Evolutionary conservation across 2,888 invertebrate species (phyloP), one percentile per base, ranked within the genome.

Genomic region (Lasius platythorax): DNA sequence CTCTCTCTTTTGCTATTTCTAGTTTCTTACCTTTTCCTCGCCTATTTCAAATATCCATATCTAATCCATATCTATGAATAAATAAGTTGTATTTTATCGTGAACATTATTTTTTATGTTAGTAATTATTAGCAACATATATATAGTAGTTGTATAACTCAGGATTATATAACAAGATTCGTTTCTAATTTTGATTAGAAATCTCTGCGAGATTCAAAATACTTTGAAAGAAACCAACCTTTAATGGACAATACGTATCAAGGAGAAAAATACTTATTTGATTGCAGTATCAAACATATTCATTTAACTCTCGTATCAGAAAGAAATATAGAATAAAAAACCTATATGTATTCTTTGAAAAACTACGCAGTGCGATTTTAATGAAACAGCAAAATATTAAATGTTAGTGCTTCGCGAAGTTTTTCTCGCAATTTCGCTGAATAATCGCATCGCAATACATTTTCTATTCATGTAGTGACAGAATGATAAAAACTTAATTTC

Each of bases 171-270:
- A 89, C 83, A 56, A 56, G 76, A 56, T 61, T 72, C 18, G 81
- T 72, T 88, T 85, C 83, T 84, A 86, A 86, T 40, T 30, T 12
- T 73, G 84, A 90, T 90, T 88, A 90, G 87, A 88, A 86, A 88
- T 53, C n/a, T 53, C 4, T 58, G 78, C 78, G 43, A 43, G 66
- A 83, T 75, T 9, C 43, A 64, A 84, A 83, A 56, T n/a, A 46
- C 72, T 37, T 30, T 15, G 74, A 63, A 85, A 83, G 73, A 82
- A 90, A 90, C 85, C 84, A 85, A 88, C 85, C 79, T 58, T 56
- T 79, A 83, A 76, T 70, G 66, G 85, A 66, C 81, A 85, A 84
- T 86, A 46, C 0, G 18, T 50, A 53, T 88, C 78, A 74, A 85
- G 56, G 73, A 73, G 79, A 73, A 82, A 75, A 66, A 64, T 56